phyloP scores from a whole-genome alignment of 2,797 vertebrate genomes.

The Microcaecilia unicolor region DNA sequence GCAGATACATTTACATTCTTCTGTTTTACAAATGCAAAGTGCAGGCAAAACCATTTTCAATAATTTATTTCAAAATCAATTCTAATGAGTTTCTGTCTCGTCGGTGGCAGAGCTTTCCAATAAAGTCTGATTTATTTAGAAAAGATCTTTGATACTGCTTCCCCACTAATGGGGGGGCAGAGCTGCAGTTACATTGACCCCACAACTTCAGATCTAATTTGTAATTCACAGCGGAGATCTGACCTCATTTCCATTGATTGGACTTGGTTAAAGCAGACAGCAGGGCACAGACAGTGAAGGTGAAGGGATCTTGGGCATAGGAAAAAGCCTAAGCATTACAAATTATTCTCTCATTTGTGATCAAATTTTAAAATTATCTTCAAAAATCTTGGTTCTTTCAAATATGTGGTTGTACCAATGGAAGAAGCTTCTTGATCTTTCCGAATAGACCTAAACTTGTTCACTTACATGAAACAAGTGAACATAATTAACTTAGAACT shows the following conservation, averaged over 20 bases:
- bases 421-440: no score
- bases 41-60: slow-evolving; percentile 56
- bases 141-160: slow-evolving; percentile 54
- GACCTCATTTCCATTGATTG: slow-evolving; percentile 67
- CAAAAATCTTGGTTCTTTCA: no score
- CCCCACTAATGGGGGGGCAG: slow-evolving; percentile 43
- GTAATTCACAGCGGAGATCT: slow-evolving; percentile 43
- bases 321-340: slow-evolving; percentile 16
- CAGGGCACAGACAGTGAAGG: slow-evolving; percentile 20
- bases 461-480: no score
- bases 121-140: slow-evolving; percentile 66
- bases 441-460: no score
- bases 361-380: no score
- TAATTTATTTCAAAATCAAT: slow-evolving; percentile 70
- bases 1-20: slow-evolving; percentile 34
- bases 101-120: slow-evolving; percentile 52
- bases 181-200: slow-evolving; percentile 36
- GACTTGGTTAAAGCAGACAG: slow-evolving; percentile 34
- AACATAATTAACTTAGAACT: no score
- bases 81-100: slow-evolving; percentile 58
- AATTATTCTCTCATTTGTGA: slow-evolving; percentile 7
- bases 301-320: slow-evolving; percentile 11
- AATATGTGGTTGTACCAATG: no score
- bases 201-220: slow-evolving; percentile 49
- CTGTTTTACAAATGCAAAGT: slow-evolving; percentile 54